A percentile compares a stretch with the other conserved stretches of the same genome.
phyloP scores from a whole-genome alignment of 2,888 invertebrate genomes.

The Beris chalybata region DNA sequence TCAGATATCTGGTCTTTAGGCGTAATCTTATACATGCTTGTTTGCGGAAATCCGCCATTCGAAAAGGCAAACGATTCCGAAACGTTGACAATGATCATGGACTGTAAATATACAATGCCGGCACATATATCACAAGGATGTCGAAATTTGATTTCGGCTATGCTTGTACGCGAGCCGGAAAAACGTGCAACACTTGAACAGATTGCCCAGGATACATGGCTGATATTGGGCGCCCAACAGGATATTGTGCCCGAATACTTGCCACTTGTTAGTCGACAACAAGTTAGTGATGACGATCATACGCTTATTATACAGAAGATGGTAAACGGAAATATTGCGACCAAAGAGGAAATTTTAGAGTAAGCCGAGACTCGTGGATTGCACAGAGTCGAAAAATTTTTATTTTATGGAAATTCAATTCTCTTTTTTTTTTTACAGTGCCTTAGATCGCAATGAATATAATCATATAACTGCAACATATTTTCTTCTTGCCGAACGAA shows the following conservation, averaged over 20 bases:
- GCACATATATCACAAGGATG: constrained; percentile 84
- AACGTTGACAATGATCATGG: constrained; percentile 99
- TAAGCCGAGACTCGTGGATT: constrained; percentile 57
- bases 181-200: constrained; percentile 85
- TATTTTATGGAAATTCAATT: neutral
- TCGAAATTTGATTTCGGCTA: constrained; percentile 85
- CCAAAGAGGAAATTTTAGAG: constrained; percentile 91
- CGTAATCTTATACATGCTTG: constrained; percentile 97
- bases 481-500: constrained; percentile 92
- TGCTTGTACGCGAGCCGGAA: constrained; percentile 93
- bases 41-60: constrained; percentile 96
- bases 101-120: constrained; percentile 96
- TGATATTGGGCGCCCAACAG: constrained; percentile 62
- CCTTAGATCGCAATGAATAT: constrained; percentile 93
- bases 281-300: constrained; percentile 90
- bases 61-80: constrained; percentile 99
- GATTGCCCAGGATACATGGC: constrained; percentile 86
- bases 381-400: neutral
- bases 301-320: constrained; percentile 91
- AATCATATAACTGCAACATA: constrained; percentile 99
- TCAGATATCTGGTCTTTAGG: constrained; percentile 98
- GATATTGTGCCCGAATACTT: constrained; percentile 64
- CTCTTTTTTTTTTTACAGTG: constrained; percentile 59
- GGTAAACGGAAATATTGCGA: constrained; percentile 92
- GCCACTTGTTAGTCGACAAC: constrained; percentile 86